A percentile compares a stretch with the other conserved stretches of the same genome.
Evolutionary conservation across 2,113 vertebrate genomes (phyloP).

Genomic region (Dromas ardeola): DNA sequence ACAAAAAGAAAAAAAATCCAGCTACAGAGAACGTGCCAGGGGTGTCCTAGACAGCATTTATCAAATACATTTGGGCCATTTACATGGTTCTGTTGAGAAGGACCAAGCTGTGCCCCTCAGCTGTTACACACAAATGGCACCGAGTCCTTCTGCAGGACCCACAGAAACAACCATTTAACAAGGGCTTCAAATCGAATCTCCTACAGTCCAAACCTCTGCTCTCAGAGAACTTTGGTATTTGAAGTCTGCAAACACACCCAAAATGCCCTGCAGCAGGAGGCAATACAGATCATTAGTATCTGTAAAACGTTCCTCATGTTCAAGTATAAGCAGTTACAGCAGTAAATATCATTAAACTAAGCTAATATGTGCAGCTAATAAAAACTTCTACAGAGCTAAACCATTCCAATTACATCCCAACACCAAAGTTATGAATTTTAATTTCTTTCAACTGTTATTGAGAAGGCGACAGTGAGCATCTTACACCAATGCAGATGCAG

Average conservation of each 20-base stretch:
- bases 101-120: neutral
- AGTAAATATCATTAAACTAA: neutral
- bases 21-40: fast-evolving
- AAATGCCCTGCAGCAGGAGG: neutral
- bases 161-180: neutral
- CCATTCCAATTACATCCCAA: neutral
- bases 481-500: neutral
- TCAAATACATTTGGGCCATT: neutral
- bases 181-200: neutral
- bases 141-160: neutral
- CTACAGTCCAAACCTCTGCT: neutral
- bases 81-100: no score
- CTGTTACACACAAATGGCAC: fast-evolving
- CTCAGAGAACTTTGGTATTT: neutral
- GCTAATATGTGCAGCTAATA: neutral
- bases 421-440: neutral
- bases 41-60: neutral
- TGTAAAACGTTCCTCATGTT: neutral
- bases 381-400: neutral
- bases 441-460: neutral
- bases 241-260: neutral
- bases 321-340: neutral
- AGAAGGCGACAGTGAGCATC: fast-evolving
- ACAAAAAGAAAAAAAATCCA: neutral
- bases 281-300: neutral